phyloP scores from a whole-genome alignment of 1,140 invertebrate species.

The Macrobrachium nipponense region DNA sequence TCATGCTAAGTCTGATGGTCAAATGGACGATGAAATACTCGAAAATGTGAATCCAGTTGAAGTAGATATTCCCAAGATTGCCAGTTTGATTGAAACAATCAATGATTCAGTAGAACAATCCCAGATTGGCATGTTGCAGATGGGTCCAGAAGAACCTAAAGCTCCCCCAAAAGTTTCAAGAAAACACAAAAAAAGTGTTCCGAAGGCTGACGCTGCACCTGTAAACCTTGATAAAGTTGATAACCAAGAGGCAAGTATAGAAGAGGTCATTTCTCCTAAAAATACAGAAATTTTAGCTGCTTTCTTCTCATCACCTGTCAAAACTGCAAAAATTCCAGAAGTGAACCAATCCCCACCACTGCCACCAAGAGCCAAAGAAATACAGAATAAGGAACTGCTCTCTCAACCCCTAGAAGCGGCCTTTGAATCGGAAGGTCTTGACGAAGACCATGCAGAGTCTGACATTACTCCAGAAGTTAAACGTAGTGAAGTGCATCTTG shows the following conservation, averaged over 20 bases:
- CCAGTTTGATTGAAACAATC: no score
- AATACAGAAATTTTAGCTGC: slow-evolving; percentile 29
- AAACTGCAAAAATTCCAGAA: background rate
- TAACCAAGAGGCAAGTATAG: background rate
- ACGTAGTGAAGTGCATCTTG: no score
- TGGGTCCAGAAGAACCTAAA: no score
- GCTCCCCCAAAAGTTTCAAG: background rate
- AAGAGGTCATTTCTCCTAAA: slow-evolving; percentile 40
- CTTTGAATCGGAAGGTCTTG: no score
- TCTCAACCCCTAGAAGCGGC: no score
- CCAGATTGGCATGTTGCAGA: no score
- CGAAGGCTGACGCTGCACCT: background rate
- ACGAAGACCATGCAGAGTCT: no score
- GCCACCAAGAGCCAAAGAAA: background rate
- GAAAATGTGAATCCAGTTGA: background rate
- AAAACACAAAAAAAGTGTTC: background rate
- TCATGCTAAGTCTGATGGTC: background rate
- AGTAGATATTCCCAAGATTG: no score
- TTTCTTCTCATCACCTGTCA: slow-evolving; percentile 15
- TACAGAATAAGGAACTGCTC: no score
- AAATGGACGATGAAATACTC: background rate
- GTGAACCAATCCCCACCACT: background rate
- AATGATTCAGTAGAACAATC: no score
- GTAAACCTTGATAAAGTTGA: background rate
- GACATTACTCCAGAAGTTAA: no score